Evolutionary conservation across 2,797 vertebrate species (phyloP), one percentile per base, ranked within the genome.

Genomic region (Xyrichtys novacula): DNA sequence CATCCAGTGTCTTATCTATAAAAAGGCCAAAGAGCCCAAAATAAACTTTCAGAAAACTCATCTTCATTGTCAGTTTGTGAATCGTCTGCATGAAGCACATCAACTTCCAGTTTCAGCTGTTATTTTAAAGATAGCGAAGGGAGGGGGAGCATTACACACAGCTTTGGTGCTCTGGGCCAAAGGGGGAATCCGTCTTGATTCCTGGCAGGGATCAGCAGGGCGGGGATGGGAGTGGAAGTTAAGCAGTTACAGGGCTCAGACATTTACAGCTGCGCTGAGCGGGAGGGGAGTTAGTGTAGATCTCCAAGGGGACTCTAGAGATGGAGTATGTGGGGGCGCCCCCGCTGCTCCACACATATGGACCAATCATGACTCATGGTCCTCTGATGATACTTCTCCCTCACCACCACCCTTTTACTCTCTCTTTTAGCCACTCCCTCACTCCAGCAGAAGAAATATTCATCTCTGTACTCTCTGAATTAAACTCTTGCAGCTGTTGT

Each of bases 321-420:
- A 64, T 23, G 25, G 20, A 49, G 73, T 23, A 32, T 29, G 58
- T 54, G 34, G 49, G 62, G 72, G 44, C 9, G 46, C 50, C 60
- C 59, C 53, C 8, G 5, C 61, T 39, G 70, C 59, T 68, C 60
- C n/a, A 42, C 71, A 77, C 85, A 80, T 71, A 68, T 60, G 62
- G 70, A 73, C 66, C 68, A 73, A 62, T 86, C 78, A 85, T 88
- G 84, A 85, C 80, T 88, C 87, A 80, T 22, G 31, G 76, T 75
- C 56, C 65, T 76, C 63, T 72, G 65, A 80, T 31, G 43, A 48
- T 60, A 4, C n/a, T 57, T 80, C 65, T 69, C 72, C 48, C 62
- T 71, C 38, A 5, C 25, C 25, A 2, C 57, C 49, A 25, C 7
- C 47, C 57, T 46, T 28, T 75, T 17, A 40, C 56, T 43, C 44